Evolutionary conservation across 2,113 vertebrate genomes (phyloP), one percentile per base, ranked within the genome.

Genomic region (Sebastes fasciatus): DNA sequence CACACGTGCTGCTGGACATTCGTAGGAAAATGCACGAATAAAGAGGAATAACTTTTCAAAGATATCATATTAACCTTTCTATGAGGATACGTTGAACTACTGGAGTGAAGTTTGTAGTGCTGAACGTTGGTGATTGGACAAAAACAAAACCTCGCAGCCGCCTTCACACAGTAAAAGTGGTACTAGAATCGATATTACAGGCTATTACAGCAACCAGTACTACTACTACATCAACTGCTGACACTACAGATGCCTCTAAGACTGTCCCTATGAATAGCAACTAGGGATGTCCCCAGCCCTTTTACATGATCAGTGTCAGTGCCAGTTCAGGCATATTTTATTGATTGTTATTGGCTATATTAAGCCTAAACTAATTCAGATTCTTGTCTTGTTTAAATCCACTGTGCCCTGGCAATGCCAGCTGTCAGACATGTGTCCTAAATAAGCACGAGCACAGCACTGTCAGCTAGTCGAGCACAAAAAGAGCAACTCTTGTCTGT

Each of bases 351-450:
- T 43, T 11, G 54, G 52, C 74, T 69, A 74, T 19, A 42, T 23
- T 45, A 42, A 58, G 77, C 21, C 19, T 34, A 6, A 46, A 34
- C 1, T 52, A 45, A 62, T 55, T 61, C 40, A 19, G 8, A 42
- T 58, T 73, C 10, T 60, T 26, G 13, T 66, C 79, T 72, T 26
- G 11, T 52, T 79, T n/a, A 54, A 70, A 61, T 60, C 43, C 64
- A 26, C 61, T 48, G 66, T 48, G 61, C 46, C 5, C 10, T 2
- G n/a, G 8, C 42, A 13, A 9, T 26, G 17, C 8, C 74, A 66
- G 74, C 64, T 52, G 43, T 55, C 62, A 76, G 54, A 73, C 52
- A n/a, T 4, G 17, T 17, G 74, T 79, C 79, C 79, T 57, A 61
- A 82, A 79, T 75, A 80, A 67, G 73, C 72, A 54, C 0, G 19